phyloP scores from a whole-genome alignment of 2,888 invertebrate species.

The Callinectes sapidus region DNA sequence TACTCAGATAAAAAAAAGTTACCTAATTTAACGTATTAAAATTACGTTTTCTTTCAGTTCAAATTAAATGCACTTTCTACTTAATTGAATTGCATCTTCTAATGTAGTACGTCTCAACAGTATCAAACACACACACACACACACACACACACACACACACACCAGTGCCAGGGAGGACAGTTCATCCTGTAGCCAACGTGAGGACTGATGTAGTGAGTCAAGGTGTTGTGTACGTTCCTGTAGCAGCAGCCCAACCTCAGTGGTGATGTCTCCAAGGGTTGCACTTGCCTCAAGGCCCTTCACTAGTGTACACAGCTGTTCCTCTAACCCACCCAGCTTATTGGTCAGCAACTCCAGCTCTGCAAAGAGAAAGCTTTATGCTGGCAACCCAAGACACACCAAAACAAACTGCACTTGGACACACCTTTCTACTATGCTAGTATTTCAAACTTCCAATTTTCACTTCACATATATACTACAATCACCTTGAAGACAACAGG shows the following conservation, averaged over 20 bases:
- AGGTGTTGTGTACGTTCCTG: conserved; percentile 55
- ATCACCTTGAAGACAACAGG: not conserved
- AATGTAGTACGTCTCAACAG: no score
- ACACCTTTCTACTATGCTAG: not conserved
- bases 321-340: conserved; percentile 45
- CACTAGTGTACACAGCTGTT: conserved; percentile 50
- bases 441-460: not conserved
- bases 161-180: conserved; percentile 51
- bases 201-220: conserved; percentile 46
- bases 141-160: not conserved
- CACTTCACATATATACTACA: not conserved
- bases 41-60: no score
- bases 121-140: not conserved
- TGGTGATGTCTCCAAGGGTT: conserved; percentile 56
- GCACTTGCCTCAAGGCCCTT: conserved; percentile 57
- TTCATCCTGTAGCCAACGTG: conserved; percentile 57
- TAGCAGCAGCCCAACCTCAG: conserved; percentile 53
- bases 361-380: not conserved
- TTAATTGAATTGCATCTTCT: no score
- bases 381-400: no score
- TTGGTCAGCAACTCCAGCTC: conserved; percentile 49
- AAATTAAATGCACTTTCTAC: no score
- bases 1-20: no score
- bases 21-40: no score
- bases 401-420: not conserved